phyloP scores from a whole-genome alignment of 2,888 invertebrate genomes.

The Eupithecia subfuscata region DNA sequence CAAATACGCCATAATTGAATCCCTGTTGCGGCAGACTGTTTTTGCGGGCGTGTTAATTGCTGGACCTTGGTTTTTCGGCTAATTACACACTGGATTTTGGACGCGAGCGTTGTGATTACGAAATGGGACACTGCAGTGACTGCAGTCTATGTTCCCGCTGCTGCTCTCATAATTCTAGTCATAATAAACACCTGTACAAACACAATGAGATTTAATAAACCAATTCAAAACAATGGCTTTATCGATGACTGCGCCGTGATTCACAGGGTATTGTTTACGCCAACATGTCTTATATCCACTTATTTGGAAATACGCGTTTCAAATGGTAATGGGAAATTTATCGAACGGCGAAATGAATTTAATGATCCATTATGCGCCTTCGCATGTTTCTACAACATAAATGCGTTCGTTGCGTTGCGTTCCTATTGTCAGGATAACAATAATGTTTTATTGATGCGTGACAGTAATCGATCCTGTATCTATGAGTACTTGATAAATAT shows the following conservation, averaged over 20 bases:
- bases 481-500: constrained; percentile 51
- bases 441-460: constrained; percentile 48
- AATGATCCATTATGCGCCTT: constrained; percentile 29
- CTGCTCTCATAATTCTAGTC: constrained; percentile 33
- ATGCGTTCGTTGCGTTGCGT: constrained; percentile 35
- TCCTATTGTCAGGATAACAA: constrained; percentile 40
- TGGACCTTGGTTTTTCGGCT: constrained; percentile 54
- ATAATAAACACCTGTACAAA: constrained; percentile 46
- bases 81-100: constrained; percentile 52
- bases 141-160: constrained; percentile 13
- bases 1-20: constrained; percentile 67
- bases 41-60: constrained; percentile 57
- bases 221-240: constrained; percentile 61
- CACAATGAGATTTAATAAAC: constrained; percentile 55
- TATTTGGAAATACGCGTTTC: constrained; percentile 58
- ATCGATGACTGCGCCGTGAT: constrained; percentile 55
- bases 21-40: constrained; percentile 52
- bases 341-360: constrained; percentile 42
- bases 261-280: constrained; percentile 67
- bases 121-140: constrained; percentile 42
- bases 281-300: constrained; percentile 55
- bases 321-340: constrained; percentile 51
- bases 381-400: constrained; percentile 23
- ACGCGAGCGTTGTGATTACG: constrained; percentile 45
- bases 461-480: constrained; percentile 53